A percentile compares a stretch with the other conserved stretches of the same genome.
Evolutionary conservation across 2,888 invertebrate genomes (phyloP).

Genomic region (Caenorhabditis sp.): DNA sequence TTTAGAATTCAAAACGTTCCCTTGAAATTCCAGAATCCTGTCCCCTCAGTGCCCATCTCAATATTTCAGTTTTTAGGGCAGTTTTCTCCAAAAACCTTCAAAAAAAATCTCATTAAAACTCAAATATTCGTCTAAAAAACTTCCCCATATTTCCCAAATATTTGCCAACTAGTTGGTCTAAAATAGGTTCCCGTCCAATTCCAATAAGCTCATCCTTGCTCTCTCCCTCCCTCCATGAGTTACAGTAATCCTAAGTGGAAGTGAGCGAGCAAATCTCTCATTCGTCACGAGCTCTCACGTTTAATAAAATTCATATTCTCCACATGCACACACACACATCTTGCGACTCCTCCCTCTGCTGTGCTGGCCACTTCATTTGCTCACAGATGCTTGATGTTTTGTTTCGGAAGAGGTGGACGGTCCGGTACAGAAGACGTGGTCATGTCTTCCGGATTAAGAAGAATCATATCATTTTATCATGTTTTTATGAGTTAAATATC

Average conservation of each 20-base stretch:
- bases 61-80: too few species aligned
- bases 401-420: too few species aligned
- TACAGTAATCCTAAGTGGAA: slow-evolving; percentile 64
- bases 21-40: too few species aligned
- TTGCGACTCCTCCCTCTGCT: slow-evolving; percentile 10
- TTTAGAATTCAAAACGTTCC: too few species aligned
- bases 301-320: slow-evolving; percentile 59
- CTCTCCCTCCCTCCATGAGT: slow-evolving; percentile 24
- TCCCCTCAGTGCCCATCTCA: too few species aligned
- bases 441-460: too few species aligned
- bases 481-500: too few species aligned
- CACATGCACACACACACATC: too few species aligned
- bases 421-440: background rate
- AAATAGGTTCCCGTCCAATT: slow-evolving; percentile 30
- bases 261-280: slow-evolving; percentile 46
- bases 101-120: background rate
- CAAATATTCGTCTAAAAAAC: background rate
- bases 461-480: too few species aligned
- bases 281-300: slow-evolving; percentile 56
- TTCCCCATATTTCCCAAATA: slow-evolving; percentile 28
- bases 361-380: slow-evolving; percentile 53
- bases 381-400: slow-evolving; percentile 24
- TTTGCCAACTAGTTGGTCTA: slow-evolving; percentile 21
- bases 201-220: slow-evolving; percentile 38
- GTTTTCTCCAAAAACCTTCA: background rate